Percentiles rank a stretch among this genome's conserved stretches.
phyloP scores from a whole-genome alignment of 2,797 vertebrate species.

The Typhlichthys eigenmanni region DNA sequence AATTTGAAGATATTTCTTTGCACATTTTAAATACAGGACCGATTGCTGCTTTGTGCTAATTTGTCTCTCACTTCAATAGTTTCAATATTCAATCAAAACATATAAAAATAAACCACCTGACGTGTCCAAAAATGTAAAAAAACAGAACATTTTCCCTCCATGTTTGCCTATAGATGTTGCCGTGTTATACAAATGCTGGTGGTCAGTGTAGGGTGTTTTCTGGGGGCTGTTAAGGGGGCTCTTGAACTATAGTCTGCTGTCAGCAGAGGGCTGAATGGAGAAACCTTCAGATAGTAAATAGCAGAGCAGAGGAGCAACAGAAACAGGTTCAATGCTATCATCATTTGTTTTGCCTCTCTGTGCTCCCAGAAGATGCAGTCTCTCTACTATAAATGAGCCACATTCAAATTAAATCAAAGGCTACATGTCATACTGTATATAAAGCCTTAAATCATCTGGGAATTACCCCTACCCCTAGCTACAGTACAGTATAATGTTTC shows the following conservation, averaged over 20 bases:
- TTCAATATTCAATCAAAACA: neutral
- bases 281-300: conserved; percentile 63
- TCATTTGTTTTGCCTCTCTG: conserved; percentile 68
- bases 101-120: conserved; percentile 52
- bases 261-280: conserved; percentile 68
- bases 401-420: conserved; percentile 45
- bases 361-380: conserved; percentile 47
- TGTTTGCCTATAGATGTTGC: conserved; percentile 75
- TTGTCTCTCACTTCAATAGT: conserved; percentile 42
- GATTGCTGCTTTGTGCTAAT: conserved; percentile 40
- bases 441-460: conserved; percentile 37
- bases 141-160: conserved; percentile 64
- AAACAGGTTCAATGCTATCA: conserved; percentile 57
- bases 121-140: conserved; percentile 42
- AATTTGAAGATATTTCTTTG: conserved; percentile 66
- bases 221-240: conserved; percentile 67
- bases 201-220: conserved; percentile 60
- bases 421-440: conserved; percentile 36
- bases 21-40: conserved; percentile 48
- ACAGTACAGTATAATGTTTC: conserved; percentile 16
- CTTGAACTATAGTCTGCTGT: conserved; percentile 75
- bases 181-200: conserved; percentile 58
- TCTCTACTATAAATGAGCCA: conserved; percentile 54
- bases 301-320: conserved; percentile 56
- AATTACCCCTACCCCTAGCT: conserved; percentile 39